Conservation (phyloP, 2,888 invertebrate species). For the Dinocampus coccinellae region DNA sequence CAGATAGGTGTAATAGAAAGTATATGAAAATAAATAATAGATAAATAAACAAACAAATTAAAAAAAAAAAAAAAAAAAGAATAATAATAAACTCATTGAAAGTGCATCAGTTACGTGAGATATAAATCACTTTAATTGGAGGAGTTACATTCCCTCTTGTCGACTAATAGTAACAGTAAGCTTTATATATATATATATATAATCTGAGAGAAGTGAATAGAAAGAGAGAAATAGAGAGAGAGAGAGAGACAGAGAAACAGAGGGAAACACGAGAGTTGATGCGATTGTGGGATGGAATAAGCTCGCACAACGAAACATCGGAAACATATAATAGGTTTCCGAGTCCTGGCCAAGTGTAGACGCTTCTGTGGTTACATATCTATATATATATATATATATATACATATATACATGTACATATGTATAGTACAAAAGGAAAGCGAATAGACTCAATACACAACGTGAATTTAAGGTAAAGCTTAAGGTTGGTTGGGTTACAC, state of each 20-base stretch:
- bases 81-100: not conserved
- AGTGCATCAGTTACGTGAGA: slow-evolving; percentile 27
- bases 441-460: not conserved
- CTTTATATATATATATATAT: slow-evolving; percentile 43
- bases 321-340: slow-evolving; percentile 56
- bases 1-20: not conserved
- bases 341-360: slow-evolving; percentile 28
- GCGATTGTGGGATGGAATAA: slow-evolving; percentile 60
- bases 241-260: slow-evolving; percentile 1
- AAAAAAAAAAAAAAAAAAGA: not conserved
- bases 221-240: not conserved
- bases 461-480: not conserved
- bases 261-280: slow-evolving; percentile 42
- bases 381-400: not conserved
- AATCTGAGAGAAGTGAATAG: slow-evolving; percentile 40
- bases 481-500: slow-evolving; percentile 17
- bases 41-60: not conserved
- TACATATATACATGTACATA: not conserved
- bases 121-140: slow-evolving; percentile 58
- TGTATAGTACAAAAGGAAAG: not conserved
- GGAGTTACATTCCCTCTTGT: slow-evolving; percentile 49
- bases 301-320: slow-evolving; percentile 57
- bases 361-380: slow-evolving; percentile 11
- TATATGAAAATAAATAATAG: no score
- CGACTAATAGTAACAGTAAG: not conserved